Conservation (phyloP, 2,797 vertebrate genomes). For the Sus cebifrons region DNA sequence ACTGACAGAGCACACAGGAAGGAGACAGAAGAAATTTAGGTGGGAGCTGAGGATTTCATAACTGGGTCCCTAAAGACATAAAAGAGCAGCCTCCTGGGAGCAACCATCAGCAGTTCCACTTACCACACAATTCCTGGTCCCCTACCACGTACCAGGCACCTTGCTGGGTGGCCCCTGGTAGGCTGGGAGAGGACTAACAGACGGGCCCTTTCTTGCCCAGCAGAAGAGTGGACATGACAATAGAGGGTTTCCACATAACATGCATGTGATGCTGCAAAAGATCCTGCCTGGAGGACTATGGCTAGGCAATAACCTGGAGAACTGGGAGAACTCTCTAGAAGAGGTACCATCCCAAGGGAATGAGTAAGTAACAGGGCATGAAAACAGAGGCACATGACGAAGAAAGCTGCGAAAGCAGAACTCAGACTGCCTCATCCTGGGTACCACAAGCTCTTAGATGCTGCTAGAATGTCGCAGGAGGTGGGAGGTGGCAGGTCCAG, state of each 20-base stretch:
- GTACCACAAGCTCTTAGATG: background rate
- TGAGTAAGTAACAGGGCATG: background rate
- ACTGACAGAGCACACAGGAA: background rate
- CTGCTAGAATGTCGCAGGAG: fast-evolving
- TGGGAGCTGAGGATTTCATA: background rate
- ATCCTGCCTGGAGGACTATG: background rate
- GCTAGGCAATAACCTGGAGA: background rate
- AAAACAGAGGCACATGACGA: background rate
- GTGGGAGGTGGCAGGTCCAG: background rate
- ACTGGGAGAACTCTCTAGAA: background rate
- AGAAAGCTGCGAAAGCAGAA: background rate
- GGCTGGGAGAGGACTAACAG: background rate
- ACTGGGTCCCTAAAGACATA: background rate
- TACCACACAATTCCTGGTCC: background rate
- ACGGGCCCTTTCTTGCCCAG: background rate
- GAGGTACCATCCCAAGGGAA: too few relatives aligned
- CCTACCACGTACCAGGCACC: fast-evolving
- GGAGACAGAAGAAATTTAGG: background rate
- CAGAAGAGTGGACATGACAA: background rate
- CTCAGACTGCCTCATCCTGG: background rate
- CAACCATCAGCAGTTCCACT: background rate
- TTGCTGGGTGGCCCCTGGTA: fast-evolving
- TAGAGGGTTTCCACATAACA: background rate
- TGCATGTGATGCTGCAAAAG: background rate
- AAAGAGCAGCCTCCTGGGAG: background rate